A percentile compares a stretch with the other conserved stretches of the same genome.
phyloP scores from a whole-genome alignment of 2,888 invertebrate species.

The Noctuana brunneofusca region DNA sequence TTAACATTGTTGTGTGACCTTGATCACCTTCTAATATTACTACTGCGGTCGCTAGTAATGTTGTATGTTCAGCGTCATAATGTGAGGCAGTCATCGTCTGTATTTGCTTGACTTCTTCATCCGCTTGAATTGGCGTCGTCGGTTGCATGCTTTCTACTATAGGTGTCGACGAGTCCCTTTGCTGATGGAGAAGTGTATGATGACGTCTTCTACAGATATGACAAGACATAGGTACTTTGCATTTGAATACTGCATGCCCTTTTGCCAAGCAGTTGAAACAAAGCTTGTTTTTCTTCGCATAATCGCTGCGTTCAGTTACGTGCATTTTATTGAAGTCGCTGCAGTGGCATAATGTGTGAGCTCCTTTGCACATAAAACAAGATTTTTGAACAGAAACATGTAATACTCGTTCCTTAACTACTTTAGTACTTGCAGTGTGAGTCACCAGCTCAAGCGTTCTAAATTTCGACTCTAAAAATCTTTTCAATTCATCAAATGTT shows the following conservation, averaged over 20 bases:
- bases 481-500: neutral
- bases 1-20: neutral
- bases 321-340: neutral
- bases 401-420: neutral
- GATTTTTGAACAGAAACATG: neutral
- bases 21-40: neutral
- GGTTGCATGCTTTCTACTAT: neutral
- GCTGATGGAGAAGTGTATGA: constrained; percentile 1
- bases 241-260: neutral
- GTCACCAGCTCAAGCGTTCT: neutral
- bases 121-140: neutral
- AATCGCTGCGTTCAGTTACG: neutral
- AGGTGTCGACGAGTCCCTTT: neutral
- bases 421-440: neutral
- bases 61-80: neutral
- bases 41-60: neutral
- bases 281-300: neutral
- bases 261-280: neutral
- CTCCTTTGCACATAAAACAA: neutral
- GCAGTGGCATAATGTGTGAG: neutral
- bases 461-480: neutral
- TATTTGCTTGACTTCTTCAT: constrained; percentile 1
- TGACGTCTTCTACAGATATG: neutral
- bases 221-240: neutral
- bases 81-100: neutral